Evolutionary conservation across 2,888 invertebrate species (phyloP).

Genomic region (Aromia moschata): DNA sequence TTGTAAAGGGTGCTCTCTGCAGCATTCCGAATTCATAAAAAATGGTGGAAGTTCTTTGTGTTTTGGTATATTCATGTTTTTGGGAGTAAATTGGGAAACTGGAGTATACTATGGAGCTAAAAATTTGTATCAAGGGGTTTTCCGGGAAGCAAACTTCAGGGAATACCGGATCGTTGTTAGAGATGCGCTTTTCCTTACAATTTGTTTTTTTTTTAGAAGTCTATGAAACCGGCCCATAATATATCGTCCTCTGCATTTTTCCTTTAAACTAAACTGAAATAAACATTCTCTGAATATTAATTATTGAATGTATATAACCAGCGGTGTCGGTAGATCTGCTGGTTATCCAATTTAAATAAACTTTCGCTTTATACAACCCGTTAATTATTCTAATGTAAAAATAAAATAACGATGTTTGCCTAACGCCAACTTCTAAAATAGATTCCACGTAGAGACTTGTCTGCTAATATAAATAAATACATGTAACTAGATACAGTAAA

Average conservation of each 20-base stretch:
- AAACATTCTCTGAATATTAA: background rate
- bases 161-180: no score
- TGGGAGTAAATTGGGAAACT: no score
- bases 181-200: no score
- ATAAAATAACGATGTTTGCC: conserved; percentile 16
- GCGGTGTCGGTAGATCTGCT: background rate
- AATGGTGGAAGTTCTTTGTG: no score
- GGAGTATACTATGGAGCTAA: no score
- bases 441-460: conserved; percentile 1
- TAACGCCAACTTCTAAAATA: conserved; percentile 11
- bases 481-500: no score
- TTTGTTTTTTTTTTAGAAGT: no score
- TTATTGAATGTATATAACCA: background rate
- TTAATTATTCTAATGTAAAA: conserved; percentile 15
- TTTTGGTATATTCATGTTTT: no score
- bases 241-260: background rate
- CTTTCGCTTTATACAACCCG: conserved; percentile 7
- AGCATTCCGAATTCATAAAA: no score
- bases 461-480: background rate
- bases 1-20: no score
- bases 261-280: background rate
- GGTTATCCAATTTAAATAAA: background rate
- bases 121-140: no score
- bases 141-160: no score
- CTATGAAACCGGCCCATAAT: background rate